Evolutionary conservation across 2,113 vertebrate species (phyloP).

Genomic region (Periophthalmus modestus): DNA sequence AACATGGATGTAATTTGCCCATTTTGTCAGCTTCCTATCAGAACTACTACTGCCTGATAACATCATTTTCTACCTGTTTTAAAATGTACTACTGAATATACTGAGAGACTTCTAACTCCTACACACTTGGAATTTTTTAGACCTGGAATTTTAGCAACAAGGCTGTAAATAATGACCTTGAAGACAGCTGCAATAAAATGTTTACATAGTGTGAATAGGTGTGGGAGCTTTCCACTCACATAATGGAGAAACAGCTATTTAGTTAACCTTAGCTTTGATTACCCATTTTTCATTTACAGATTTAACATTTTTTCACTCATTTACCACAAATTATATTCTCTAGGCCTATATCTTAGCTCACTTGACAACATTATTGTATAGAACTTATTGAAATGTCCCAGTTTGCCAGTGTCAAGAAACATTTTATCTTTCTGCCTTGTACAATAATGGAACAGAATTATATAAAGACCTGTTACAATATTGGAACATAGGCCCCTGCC

Average conservation of each 20-base stretch:
- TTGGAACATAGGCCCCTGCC: background rate
- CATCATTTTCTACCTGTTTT: background rate
- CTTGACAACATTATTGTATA: no score
- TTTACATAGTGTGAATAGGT: background rate
- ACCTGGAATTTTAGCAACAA: background rate
- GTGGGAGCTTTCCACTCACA: background rate
- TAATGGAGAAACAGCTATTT: background rate
- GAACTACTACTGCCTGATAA: background rate
- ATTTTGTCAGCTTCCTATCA: background rate
- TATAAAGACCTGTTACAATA: background rate
- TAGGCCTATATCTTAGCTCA: no score
- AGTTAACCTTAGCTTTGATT: background rate
- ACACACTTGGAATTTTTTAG: background rate
- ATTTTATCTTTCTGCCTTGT: background rate
- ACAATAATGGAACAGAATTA: background rate
- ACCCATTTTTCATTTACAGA: background rate
- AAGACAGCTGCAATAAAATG: background rate
- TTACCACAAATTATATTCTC: no score
- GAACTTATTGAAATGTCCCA: no score
- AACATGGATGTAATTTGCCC: background rate
- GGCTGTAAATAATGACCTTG: background rate
- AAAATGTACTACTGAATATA: no score
- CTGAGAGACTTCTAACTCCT: background rate
- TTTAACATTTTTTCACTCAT: background rate
- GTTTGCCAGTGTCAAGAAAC: no score